Percentiles rank a stretch among this genome's conserved stretches.
These are phyloP conservation scores for Sparus aurata DNA, from an alignment of 2,797 vertebrate species.

Conservation along the genomic window DNA sequence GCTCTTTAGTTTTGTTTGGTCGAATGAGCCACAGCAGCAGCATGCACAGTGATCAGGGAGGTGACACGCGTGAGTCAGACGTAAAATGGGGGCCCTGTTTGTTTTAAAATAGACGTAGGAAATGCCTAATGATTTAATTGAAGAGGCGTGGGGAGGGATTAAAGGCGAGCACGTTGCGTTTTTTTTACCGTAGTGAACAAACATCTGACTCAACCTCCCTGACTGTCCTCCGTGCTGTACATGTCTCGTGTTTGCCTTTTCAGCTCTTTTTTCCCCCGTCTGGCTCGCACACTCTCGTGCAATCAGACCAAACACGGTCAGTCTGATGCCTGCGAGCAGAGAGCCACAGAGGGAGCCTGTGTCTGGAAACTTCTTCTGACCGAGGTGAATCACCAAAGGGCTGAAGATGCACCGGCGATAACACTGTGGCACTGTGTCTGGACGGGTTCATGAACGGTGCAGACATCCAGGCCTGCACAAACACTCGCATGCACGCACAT, in stretches of 20 bases:
- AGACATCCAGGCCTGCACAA: constrained; percentile 21
- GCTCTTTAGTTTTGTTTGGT: constrained; percentile 23
- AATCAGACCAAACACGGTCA: constrained; percentile 32
- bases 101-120: constrained; percentile 59
- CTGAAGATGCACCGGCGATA: constrained; percentile 52
- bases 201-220: constrained; percentile 46
- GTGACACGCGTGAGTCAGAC: constrained; percentile 47
- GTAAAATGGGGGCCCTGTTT: constrained; percentile 25
- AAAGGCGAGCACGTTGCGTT: constrained; percentile 27
- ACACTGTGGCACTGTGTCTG: constrained; percentile 8
- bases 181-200: constrained; percentile 20
- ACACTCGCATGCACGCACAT: not conserved
- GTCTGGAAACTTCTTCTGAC: constrained; percentile 39
- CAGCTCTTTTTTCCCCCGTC: not conserved
- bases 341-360: constrained; percentile 42
- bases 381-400: constrained; percentile 53
- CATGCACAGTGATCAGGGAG: constrained; percentile 10
- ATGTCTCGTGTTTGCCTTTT: constrained; percentile 22
- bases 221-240: not conserved
- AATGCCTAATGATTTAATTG: constrained; percentile 57
- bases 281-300: constrained; percentile 25
- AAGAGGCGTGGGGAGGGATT: not conserved
- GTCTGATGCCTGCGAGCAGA: constrained; percentile 19
- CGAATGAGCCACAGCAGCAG: constrained; percentile 19
- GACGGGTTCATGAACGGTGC: constrained; percentile 22